These are phyloP conservation scores for Columbina picui DNA, from an alignment of 2,113 vertebrate species.

Conservation along the genomic window DNA sequence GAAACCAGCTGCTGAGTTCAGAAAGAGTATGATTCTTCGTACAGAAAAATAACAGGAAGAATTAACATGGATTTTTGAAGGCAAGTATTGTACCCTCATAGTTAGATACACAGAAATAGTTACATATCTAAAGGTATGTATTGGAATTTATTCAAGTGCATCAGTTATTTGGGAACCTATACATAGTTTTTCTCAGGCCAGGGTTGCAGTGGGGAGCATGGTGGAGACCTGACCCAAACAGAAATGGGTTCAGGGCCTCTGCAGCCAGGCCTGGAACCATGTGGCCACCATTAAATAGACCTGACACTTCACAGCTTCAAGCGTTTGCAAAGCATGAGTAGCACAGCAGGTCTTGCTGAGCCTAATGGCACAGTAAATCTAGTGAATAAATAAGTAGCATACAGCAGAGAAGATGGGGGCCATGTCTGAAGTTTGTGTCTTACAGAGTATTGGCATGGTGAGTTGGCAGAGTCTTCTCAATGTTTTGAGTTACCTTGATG, in stretches of 20 bases:
- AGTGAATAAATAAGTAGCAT: not conserved
- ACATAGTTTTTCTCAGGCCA: not conserved
- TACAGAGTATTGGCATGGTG: fast-evolving
- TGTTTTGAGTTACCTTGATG: not conserved
- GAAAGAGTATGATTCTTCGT: not conserved
- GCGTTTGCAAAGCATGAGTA: not conserved
- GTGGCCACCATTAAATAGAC: not conserved
- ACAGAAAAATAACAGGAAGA: not conserved
- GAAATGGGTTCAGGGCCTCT: not conserved
- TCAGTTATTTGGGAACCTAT: not conserved
- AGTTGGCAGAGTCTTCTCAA: not conserved
- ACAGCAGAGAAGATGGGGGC: not conserved
- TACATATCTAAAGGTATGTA: not conserved
- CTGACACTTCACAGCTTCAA: not conserved
- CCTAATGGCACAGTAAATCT: not conserved
- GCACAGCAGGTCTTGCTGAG: not conserved
- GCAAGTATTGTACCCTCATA: fast-evolving
- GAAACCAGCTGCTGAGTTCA: not conserved
- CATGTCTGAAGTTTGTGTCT: not conserved
- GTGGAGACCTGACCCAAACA: not conserved
- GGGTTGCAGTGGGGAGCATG: not conserved
- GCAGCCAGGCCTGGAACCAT: not conserved
- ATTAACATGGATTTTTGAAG: not conserved
- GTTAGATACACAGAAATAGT: not conserved
- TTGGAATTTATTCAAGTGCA: not conserved